Evolutionary conservation across 2,113 vertebrate species (phyloP), one percentile per base, ranked within the genome.

Genomic region (Apodemus speciosus): DNA sequence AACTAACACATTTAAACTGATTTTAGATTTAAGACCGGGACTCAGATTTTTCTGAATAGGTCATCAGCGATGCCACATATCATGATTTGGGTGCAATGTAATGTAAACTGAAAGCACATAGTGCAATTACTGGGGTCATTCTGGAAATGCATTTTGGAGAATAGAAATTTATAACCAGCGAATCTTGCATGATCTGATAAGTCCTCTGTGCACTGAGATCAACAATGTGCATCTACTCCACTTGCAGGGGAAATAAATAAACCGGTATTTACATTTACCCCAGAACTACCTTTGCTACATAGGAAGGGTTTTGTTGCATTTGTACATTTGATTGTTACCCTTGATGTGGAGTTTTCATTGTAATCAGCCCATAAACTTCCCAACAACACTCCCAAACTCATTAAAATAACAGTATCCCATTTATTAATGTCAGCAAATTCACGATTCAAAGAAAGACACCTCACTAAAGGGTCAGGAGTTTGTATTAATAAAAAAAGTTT

Each of bases 371-470:
- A 96, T 90, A 92, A 90, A 95, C 94, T 97, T 95, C 94, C 88
- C 93, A 94, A 96, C 85, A 91, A 97, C 97, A 96, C 96, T 96
- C 86, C 89, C 21, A 88, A 68, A 89, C 92, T 68, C 91, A 98
- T 98, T 98, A 97, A 97, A 98, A 95, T 94, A 97, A 97, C 92
- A 20, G 95, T 92, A 92, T 53, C 93, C 32, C 96, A 95, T 97
- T 98, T 98, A 97, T 97, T 97, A 97, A 97, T 98, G 95, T 92
- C 97, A 98, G 96, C 81, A 98, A 98, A 98, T 97, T 97, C 97
- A 94, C 97, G 94, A 98, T 98, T 97, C 96, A 97, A 98, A 98
- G 98, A 62, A 62, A 62, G 94, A 96, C 97, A 98, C 96, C 96
- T 97, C 96, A 97, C 96, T 86, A 97, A 97, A 92, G 97, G 98